phyloP scores from a whole-genome alignment of 2,113 vertebrate species.

The Aleadryas rufinucha region DNA sequence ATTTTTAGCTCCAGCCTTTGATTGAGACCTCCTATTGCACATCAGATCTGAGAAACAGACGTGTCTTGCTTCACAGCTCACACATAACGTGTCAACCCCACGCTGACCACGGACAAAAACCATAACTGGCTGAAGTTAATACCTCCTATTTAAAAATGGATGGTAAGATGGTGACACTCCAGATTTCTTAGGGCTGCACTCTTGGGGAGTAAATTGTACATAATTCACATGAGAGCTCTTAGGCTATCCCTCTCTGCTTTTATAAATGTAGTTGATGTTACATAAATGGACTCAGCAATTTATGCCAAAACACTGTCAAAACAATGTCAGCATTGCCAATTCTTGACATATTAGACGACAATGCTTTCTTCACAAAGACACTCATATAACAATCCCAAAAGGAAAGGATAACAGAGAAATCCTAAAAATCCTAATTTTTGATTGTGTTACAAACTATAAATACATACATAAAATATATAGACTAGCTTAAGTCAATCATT shows the following conservation, averaged over 20 bases:
- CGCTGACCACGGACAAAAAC: background rate
- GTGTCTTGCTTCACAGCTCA: background rate
- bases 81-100: fast-evolving
- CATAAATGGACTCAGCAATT: background rate
- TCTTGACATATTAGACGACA: background rate
- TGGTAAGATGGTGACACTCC: background rate
- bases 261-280: background rate
- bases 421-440: background rate
- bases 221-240: background rate
- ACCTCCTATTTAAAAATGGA: background rate
- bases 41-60: background rate
- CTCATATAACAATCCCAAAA: background rate
- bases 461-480: background rate
- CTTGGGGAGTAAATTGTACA: background rate
- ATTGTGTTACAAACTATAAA: background rate
- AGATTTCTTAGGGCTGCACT: background rate
- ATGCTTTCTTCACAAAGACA: background rate
- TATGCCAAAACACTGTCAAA: background rate
- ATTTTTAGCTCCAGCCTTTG: background rate
- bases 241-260: background rate
- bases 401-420: background rate
- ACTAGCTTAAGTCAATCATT: background rate
- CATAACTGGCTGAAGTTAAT: background rate
- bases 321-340: background rate
- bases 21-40: background rate